These are phyloP conservation scores for Achatina immaculata DNA, from an alignment of 1,140 invertebrate species.

Conservation along the genomic window DNA sequence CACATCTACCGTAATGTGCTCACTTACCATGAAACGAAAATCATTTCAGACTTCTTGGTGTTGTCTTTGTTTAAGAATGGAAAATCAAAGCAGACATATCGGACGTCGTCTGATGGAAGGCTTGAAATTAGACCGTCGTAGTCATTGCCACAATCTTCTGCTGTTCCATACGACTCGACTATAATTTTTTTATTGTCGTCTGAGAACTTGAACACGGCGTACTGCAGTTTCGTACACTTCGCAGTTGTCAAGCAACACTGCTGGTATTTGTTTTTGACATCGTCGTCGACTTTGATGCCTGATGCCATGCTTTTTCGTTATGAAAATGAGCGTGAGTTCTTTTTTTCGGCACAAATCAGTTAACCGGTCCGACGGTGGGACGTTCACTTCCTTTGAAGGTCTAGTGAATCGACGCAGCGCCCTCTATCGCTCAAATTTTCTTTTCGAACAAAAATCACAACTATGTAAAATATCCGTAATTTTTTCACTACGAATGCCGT, in stretches of 20 bases:
- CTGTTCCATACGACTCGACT: neutral
- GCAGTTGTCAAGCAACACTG: neutral
- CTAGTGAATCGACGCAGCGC: constrained; percentile 5
- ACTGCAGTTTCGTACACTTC: constrained; percentile 7
- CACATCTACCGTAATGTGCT: neutral
- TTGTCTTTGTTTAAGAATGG: constrained; percentile 22
- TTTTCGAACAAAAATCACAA: too few relatives aligned
- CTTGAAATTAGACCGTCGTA: constrained; percentile 17
- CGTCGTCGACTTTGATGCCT: constrained; percentile 20
- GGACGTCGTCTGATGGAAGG: constrained; percentile 24
- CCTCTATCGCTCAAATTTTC: constrained; percentile 12
- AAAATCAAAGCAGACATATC: constrained; percentile 35
- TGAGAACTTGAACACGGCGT: constrained; percentile 20
- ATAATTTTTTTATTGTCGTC: neutral
- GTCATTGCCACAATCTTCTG: neutral
- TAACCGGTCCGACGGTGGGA: constrained; percentile 26
- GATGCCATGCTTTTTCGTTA: constrained; percentile 3
- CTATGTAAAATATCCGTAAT: too few relatives aligned
- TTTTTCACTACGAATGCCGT: too few relatives aligned
- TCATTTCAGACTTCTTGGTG: constrained; percentile 7
- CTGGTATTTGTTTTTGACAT: neutral
- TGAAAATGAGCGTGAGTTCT: neutral
- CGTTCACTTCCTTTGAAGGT: constrained; percentile 35
- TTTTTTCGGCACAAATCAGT: neutral
- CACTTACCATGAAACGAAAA: constrained; percentile 34